Percentiles rank a stretch among this genome's conserved stretches.
These are phyloP conservation scores for Malurus cyaneus DNA, from an alignment of 2,113 vertebrate genomes.

Conservation along the genomic window DNA sequence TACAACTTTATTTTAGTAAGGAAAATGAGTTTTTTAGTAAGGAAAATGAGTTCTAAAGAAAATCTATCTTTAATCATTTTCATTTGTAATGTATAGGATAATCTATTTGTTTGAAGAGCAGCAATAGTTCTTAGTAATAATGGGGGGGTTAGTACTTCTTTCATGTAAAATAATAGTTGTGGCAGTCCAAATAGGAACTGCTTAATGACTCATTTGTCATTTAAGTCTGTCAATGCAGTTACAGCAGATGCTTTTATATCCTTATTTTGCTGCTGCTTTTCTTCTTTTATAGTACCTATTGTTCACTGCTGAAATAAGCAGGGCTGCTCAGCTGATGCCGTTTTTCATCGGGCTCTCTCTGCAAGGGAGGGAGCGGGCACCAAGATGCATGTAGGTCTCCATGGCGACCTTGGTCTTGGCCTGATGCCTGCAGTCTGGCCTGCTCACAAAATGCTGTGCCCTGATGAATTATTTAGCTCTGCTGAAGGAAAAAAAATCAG, in stretches of 20 bases:
- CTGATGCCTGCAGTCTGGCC: constrained; percentile 64
- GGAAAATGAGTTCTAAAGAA: background rate
- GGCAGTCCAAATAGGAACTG: background rate
- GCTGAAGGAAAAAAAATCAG: constrained; percentile 39
- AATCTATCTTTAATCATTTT: constrained; percentile 7
- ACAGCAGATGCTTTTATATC: background rate
- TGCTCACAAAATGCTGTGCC: constrained; percentile 40
- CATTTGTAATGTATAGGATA: background rate
- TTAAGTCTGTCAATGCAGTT: background rate
- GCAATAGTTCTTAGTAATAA: background rate
- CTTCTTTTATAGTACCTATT: background rate
- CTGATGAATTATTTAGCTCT: constrained; percentile 75
- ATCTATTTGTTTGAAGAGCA: background rate
- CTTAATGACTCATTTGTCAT: constrained; percentile 40
- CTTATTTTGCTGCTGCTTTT: background rate
- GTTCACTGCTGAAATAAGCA: constrained; percentile 9
- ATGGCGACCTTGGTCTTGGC: constrained; percentile 70
- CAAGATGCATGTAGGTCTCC: constrained; percentile 61
- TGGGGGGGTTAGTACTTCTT: background rate
- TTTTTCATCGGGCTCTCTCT: background rate
- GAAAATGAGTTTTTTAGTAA: background rate
- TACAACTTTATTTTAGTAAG: background rate
- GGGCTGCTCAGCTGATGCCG: background rate
- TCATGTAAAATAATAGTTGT: background rate
- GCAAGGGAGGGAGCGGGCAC: background rate